Base-by-base conservation (phyloP, 2,888 invertebrate species). In the Epirrhoe alternata region DNA sequence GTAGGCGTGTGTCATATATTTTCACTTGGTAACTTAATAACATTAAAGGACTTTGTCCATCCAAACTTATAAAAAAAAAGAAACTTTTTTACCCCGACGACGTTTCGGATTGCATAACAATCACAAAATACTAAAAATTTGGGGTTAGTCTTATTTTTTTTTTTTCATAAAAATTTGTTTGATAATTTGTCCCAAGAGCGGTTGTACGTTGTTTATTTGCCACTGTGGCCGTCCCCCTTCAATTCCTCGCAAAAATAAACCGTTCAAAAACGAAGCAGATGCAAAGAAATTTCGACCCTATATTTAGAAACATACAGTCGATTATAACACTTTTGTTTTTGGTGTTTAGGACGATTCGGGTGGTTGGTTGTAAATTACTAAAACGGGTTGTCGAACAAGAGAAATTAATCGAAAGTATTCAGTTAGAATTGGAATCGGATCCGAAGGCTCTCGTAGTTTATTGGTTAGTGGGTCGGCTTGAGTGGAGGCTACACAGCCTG, bases 331-430 rank as follows among this genome's bases (percentile, higher is more conserved):
- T 65, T 74, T 68, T n/a, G 62, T 65, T 64, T 49, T 68, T 60
- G 52, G 72, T 71, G 77, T 77, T 83, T 80, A 78, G 70, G 69
- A 55, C 31, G 8, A 59, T 17, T 69, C 71, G 75, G 79, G 74
- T 79, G 75, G 76, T 79, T 80, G 77, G 74, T 78, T 75, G 81
- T 86, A 80, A 86, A 87, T 88, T 85, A 87, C 86, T 88, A 85
- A 88, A 87, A 84, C 84, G 81, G 82, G 81, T 84, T 84, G 85
- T 87, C 86, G 85, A 85, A 86, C 83, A 79, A 83, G 81, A 74
- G 74, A 84, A 86, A 87, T 88, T 88, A 87, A 88, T 87, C 83
- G 87, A 86, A 86, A 87, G 84, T 85, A 87, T 87, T 87, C 80
- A 76, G 79, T 83, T 81, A 78, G 84, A 85, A 87, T 86, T 87